Conservation (phyloP, 2,113 vertebrate genomes). For the Tichodroma muraria region DNA sequence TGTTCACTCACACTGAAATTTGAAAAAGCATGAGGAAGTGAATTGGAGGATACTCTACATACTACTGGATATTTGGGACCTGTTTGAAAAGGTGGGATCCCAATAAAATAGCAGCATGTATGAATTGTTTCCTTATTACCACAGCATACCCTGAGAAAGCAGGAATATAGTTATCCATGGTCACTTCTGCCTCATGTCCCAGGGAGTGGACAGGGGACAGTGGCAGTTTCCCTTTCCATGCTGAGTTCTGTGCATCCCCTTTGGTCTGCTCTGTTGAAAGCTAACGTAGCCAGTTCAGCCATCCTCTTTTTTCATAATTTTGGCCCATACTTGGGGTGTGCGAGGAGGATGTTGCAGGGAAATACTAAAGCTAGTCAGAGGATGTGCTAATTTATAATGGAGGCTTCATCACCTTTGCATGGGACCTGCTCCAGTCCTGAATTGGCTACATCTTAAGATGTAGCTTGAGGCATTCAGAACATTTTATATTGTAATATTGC, state of each 20-base stretch:
- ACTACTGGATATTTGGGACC: not conserved
- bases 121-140: not conserved
- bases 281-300: not conserved
- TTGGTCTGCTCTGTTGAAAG: not conserved
- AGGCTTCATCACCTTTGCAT: not conserved
- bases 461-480: not conserved
- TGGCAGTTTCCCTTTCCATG: not conserved
- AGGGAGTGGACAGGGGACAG: rapidly evolving
- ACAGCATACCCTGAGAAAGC: not conserved
- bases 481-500: not conserved
- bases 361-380: not conserved
- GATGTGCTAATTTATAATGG: not conserved
- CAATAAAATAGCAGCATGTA: not conserved
- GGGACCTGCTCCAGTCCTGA: not conserved
- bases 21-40: not conserved
- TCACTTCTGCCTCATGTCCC: not conserved
- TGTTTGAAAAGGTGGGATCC: not conserved
- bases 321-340: not conserved
- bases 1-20: not conserved
- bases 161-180: not conserved
- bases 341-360: not conserved
- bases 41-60: not conserved
- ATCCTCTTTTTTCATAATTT: not conserved
- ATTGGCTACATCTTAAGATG: not conserved
- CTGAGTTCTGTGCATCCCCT: not conserved